These are phyloP conservation scores for Hippocampus mohnikei DNA, from an alignment of 2,113 vertebrate species.

Conservation along the genomic window DNA sequence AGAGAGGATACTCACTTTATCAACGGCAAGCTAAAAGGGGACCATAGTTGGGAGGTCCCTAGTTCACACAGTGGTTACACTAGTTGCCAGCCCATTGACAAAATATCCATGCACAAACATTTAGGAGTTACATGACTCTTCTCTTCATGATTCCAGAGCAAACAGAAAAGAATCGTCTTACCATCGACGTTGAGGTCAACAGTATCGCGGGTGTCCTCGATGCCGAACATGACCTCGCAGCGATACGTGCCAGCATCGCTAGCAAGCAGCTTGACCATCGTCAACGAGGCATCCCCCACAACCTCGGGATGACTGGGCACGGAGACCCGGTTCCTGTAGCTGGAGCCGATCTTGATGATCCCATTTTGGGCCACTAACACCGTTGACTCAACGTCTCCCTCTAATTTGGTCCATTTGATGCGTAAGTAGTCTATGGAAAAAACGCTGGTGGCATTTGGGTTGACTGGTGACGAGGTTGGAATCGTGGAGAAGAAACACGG, in stretches of 20 bases:
- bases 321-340: conserved; percentile 85
- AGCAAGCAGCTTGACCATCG: conserved; percentile 83
- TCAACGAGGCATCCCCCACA: conserved; percentile 86
- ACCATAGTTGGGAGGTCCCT: too few relatives aligned
- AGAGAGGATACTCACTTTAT: too few relatives aligned
- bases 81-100: too few relatives aligned
- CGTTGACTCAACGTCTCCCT: conserved; percentile 78
- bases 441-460: conserved; percentile 60
- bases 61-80: too few relatives aligned
- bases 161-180: conserved; percentile 59
- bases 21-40: not conserved
- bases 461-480: conserved; percentile 78
- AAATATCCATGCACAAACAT: too few relatives aligned
- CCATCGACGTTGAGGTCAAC: conserved; percentile 83
- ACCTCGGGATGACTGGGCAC: conserved; percentile 84
- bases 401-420: conserved; percentile 95
- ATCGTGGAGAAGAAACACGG: conserved; percentile 88
- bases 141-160: not conserved
- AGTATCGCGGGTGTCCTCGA: conserved; percentile 86
- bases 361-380: conserved; percentile 90
- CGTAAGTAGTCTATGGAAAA: conserved; percentile 79
- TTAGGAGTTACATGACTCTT: not conserved
- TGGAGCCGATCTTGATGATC: conserved; percentile 85
- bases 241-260: conserved; percentile 91
- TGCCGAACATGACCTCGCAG: conserved; percentile 91